Base-by-base conservation (phyloP, 1,140 invertebrate species). In the Vollenhovia emeryi region DNA sequence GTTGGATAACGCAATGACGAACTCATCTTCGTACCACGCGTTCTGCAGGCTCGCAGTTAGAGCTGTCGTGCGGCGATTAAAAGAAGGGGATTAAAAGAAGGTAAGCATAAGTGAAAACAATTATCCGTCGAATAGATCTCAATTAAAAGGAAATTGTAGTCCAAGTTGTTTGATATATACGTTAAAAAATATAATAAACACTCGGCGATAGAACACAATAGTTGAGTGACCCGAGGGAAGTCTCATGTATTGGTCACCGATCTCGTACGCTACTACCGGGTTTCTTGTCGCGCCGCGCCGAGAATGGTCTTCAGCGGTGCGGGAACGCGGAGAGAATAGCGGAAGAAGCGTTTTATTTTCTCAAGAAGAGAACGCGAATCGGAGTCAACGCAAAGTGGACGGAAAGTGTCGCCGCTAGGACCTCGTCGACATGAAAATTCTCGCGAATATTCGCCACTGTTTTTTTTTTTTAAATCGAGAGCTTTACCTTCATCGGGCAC, bases 1-100 rank as follows among this genome's bases (percentile, higher is more conserved):
- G n/a, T 97, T 96, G 84, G 95, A 95, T n/a, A 97, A 92, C 6
- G 94, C 95, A 48, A 97, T 94, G 1, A 96, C 95, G 36, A 97
- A 96, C 86, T 96, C 94, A 87, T 96, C 95, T 59, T 96, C 94
- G 82, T 95, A 93, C 78, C 97, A 95, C 3, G 94, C 95, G 80
- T 96, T 95, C 88, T 96, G 95, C 78, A 97, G 91, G 84, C 94
- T 95, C 66, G 94, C 93, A 15, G 95, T 95, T 57, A 96, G 92
- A 69, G 94, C 97, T 97, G 33, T 92, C 94, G 74, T 80, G 88
- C 92, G 92, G 89, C 43, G 45, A n/a, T n/a, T n/a, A n/a, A n/a
- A n/a, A n/a, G 3, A 11, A 43, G 40, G 24, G 75, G n/a, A n/a
- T n/a, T 8, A 62, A 55, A 36, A 84, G 66, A 36, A 48, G 45